phyloP scores from a whole-genome alignment of 2,113 vertebrate genomes.

The Varanus komodoensis region DNA sequence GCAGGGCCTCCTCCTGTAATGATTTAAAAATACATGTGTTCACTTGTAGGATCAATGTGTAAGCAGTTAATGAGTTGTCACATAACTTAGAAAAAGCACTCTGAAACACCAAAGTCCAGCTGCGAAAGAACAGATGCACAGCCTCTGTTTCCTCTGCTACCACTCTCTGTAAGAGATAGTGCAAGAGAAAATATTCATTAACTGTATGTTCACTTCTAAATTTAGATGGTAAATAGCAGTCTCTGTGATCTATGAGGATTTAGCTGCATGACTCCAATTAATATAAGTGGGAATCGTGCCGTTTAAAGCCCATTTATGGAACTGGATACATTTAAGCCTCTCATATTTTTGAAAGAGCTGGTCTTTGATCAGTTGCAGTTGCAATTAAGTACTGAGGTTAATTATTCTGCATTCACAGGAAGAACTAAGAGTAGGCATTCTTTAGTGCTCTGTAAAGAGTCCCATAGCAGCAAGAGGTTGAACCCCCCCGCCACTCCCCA shows the following conservation, averaged over 20 bases:
- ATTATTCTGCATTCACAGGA: slow-evolving; percentile 3
- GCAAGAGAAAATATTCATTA: slow-evolving; percentile 38
- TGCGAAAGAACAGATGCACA: slow-evolving; percentile 25
- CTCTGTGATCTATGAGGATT: slow-evolving; percentile 18
- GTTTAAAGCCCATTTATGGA: slow-evolving; percentile 28
- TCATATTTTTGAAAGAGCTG: slow-evolving; percentile 21
- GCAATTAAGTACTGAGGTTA: slow-evolving; percentile 22
- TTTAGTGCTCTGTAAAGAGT: neutral
- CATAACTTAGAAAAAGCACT: neutral
- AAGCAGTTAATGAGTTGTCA: slow-evolving; percentile 3
- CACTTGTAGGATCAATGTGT: neutral
- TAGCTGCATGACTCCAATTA: neutral
- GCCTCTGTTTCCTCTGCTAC: neutral
- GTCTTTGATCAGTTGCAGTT: slow-evolving; percentile 38
- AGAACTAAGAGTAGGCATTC: neutral
- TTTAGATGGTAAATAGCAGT: slow-evolving; percentile 33
- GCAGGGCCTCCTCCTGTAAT: neutral
- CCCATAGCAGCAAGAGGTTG: no score
- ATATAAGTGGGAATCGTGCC: neutral
- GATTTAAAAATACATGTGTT: slow-evolving; percentile 1
- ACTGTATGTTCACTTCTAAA: slow-evolving; percentile 28
- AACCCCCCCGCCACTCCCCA: no score
- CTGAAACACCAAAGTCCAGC: slow-evolving; percentile 10
- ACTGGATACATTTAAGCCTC: slow-evolving; percentile 23
- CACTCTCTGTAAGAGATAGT: neutral